phyloP scores from a whole-genome alignment of 2,113 vertebrate genomes.

The Cephalopholis sonnerati region DNA sequence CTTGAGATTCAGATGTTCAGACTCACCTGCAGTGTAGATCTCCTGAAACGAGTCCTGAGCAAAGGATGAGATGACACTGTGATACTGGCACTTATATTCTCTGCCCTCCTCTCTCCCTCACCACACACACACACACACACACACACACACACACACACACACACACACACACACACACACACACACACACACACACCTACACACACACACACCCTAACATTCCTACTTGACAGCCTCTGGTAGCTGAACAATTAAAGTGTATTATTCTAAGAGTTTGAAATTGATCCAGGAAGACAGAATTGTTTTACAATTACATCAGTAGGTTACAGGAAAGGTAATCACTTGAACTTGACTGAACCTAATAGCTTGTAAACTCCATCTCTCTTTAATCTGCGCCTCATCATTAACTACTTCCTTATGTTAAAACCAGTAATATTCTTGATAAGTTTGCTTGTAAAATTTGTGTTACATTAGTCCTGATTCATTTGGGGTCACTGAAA shows the following conservation, averaged over 20 bases:
- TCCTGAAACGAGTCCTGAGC: neutral
- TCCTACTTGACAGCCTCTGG: neutral
- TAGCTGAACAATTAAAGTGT: neutral
- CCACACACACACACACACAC: neutral
- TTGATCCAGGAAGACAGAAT: neutral
- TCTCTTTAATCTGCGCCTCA: no score
- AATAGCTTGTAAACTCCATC: no score
- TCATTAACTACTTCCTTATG: no score
- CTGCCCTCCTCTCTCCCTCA: neutral
- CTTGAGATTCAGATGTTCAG: neutral
- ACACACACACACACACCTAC: neutral
- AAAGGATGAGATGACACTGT: neutral
- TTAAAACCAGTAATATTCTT: no score
- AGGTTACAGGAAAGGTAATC: no score
- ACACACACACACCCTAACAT: neutral
- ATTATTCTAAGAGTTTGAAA: neutral
- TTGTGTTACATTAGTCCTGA: no score
- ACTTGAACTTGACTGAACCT: no score
- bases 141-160: neutral
- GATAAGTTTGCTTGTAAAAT: no score
- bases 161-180: neutral
- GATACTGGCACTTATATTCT: neutral
- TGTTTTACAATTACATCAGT: no score
- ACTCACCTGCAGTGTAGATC: conserved; percentile 18
- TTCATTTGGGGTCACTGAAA: no score